Conservation (phyloP, 2,888 invertebrate species). For the Ditula angustiorana region DNA sequence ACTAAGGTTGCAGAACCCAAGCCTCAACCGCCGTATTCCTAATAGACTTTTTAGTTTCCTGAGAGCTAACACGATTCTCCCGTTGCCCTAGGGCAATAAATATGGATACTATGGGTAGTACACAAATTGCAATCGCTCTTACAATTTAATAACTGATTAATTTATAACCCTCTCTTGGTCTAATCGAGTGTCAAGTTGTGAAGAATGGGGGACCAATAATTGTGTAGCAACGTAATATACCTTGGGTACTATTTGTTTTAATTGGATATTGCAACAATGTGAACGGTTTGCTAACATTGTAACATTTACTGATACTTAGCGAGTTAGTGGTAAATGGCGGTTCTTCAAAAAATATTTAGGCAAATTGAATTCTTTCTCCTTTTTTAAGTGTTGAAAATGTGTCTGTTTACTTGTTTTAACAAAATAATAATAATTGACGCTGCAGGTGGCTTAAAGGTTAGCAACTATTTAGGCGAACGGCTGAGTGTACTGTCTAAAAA, state of each 20-base stretch:
- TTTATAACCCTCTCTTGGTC: constrained; percentile 49
- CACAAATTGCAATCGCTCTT: constrained; percentile 40
- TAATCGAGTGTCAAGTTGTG: constrained; percentile 44
- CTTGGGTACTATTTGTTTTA: constrained; percentile 29
- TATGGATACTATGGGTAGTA: constrained; percentile 35
- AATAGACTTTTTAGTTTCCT: constrained; percentile 45
- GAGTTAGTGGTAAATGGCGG: neutral
- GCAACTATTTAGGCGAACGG: no score
- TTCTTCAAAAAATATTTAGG: no score
- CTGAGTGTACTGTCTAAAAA: no score
- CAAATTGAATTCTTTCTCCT: no score
- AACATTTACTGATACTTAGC: constrained; percentile 11
- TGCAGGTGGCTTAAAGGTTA: no score
- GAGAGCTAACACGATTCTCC: constrained; percentile 44
- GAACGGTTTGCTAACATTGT: constrained; percentile 25
- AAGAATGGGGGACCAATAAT: constrained; percentile 32
- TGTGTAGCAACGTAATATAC: constrained; percentile 6
- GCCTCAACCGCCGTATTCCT: neutral
- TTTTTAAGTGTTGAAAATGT: no score
- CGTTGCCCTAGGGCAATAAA: constrained; percentile 44
- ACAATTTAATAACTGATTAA: constrained; percentile 57
- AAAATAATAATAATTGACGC: no score
- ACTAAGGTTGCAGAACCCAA: constrained; percentile 33
- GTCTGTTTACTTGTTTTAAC: no score
- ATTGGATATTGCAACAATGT: constrained; percentile 28